These are phyloP conservation scores for Clarias fuscus DNA, from an alignment of 2,797 vertebrate species.

Conservation along the genomic window DNA sequence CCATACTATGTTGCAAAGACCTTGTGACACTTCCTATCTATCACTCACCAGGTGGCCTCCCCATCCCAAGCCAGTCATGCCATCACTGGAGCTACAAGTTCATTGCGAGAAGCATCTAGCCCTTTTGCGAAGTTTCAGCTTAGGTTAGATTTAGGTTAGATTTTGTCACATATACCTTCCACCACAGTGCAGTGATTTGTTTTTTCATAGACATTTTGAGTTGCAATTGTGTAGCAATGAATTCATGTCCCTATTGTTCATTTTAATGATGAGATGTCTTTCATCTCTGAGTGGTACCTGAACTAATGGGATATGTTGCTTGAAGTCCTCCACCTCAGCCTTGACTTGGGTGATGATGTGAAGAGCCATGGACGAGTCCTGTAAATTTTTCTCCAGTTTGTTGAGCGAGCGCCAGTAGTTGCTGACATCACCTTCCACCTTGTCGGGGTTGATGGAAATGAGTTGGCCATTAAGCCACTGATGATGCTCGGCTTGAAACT, in stretches of 20 bases:
- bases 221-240: not conserved
- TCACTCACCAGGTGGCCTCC: too few relatives aligned
- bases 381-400: constrained; percentile 82
- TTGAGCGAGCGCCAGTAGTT: constrained; percentile 81
- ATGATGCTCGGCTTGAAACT: constrained; percentile 75
- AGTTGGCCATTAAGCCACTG: constrained; percentile 80
- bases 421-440: constrained; percentile 78
- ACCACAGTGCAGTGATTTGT: too few relatives aligned
- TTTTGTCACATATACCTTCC: too few relatives aligned
- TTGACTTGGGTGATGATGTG: constrained; percentile 74
- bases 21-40: too few relatives aligned
- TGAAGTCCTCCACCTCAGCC: constrained; percentile 81
- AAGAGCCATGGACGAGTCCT: constrained; percentile 74
- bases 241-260: not conserved
- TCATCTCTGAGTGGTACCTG: constrained; percentile 64
- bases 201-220: not conserved
- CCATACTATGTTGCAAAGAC: too few relatives aligned
- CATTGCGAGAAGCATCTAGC: too few relatives aligned
- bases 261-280: not conserved
- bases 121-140: too few relatives aligned
- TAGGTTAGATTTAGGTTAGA: too few relatives aligned
- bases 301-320: constrained; percentile 78
- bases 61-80: too few relatives aligned
- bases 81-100: too few relatives aligned
- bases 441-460: constrained; percentile 79